These are phyloP conservation scores for Thunnus thynnus DNA, from an alignment of 2,113 vertebrate species.

Conservation along the genomic window DNA sequence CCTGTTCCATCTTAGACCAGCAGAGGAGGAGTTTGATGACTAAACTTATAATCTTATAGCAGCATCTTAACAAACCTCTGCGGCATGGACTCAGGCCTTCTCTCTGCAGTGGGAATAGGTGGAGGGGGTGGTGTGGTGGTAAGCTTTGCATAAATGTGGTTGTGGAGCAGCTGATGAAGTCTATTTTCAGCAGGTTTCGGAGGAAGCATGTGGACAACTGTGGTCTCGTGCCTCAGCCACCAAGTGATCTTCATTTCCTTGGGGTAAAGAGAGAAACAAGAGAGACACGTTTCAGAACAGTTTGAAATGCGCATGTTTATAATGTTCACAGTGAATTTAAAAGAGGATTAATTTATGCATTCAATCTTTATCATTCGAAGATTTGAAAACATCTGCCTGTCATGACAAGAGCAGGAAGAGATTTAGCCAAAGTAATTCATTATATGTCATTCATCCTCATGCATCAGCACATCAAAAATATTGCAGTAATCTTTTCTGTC, in stretches of 20 bases:
- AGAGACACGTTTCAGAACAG: background rate
- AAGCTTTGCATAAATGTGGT: conserved; percentile 43
- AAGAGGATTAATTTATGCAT: conserved; percentile 5
- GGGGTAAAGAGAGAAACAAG: background rate
- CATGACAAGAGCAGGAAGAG: background rate
- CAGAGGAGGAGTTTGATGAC: conserved; percentile 38
- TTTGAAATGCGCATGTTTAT: conserved; percentile 6
- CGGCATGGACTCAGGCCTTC: conserved; percentile 26
- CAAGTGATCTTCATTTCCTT: conserved; percentile 34
- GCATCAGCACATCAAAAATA: conserved; percentile 7
- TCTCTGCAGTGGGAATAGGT: conserved; percentile 10
- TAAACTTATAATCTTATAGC: conserved; percentile 35
- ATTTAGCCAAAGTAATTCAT: conserved; percentile 6
- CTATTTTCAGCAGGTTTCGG: conserved; percentile 68
- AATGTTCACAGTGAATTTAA: conserved; percentile 19
- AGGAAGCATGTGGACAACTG: conserved; percentile 67
- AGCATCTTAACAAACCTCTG: conserved; percentile 63
- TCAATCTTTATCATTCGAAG: background rate
- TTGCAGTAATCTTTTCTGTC: conserved; percentile 2
- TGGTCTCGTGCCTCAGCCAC: conserved; percentile 38
- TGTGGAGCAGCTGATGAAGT: conserved; percentile 66
- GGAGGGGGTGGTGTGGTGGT: conserved; percentile 35
- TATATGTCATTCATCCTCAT: background rate
- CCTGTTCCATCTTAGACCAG: conserved; percentile 3
- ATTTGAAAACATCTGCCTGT: conserved; percentile 27